These are phyloP conservation scores for Lepidurus couesii DNA, from an alignment of 1,140 invertebrate genomes.

Conservation along the genomic window DNA sequence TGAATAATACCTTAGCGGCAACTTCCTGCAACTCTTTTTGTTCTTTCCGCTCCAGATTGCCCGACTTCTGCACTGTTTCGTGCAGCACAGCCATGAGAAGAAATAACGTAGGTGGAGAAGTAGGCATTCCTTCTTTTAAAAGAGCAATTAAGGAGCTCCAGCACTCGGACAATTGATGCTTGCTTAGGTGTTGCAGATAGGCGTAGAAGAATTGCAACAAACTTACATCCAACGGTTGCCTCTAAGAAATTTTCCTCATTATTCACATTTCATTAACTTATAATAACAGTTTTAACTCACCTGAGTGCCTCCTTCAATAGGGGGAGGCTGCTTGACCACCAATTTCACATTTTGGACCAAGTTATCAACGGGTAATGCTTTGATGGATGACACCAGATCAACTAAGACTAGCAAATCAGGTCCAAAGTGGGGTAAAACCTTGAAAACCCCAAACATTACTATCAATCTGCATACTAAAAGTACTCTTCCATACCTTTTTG, in stretches of 20 bases:
- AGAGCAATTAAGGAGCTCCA: conserved; percentile 73
- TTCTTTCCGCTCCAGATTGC: conserved; percentile 71
- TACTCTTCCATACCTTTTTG: conserved; percentile 46
- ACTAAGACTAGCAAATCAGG: conserved; percentile 70
- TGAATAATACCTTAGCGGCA: conserved; percentile 54
- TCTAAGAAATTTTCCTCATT: conserved; percentile 26
- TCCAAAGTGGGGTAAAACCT: conserved; percentile 60
- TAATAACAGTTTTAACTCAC: conserved; percentile 36
- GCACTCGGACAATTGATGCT: conserved; percentile 66
- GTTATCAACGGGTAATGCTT: conserved; percentile 77
- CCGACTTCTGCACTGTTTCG: conserved; percentile 79
- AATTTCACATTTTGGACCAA: conserved; percentile 77
- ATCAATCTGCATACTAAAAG: background rate
- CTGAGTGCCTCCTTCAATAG: conserved; percentile 54
- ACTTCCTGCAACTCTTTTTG: conserved; percentile 74
- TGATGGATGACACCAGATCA: conserved; percentile 69
- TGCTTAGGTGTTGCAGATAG: conserved; percentile 62
- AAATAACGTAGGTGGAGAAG: conserved; percentile 73
- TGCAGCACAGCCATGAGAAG: conserved; percentile 71
- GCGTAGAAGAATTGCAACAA: conserved; percentile 60
- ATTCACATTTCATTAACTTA: background rate
- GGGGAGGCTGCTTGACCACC: conserved; percentile 71
- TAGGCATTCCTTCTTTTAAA: conserved; percentile 63
- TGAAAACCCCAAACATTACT: background rate
- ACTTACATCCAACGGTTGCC: conserved; percentile 53